Evolutionary conservation across 2,888 invertebrate species (phyloP).

Genomic region (Drosophila affinis): DNA sequence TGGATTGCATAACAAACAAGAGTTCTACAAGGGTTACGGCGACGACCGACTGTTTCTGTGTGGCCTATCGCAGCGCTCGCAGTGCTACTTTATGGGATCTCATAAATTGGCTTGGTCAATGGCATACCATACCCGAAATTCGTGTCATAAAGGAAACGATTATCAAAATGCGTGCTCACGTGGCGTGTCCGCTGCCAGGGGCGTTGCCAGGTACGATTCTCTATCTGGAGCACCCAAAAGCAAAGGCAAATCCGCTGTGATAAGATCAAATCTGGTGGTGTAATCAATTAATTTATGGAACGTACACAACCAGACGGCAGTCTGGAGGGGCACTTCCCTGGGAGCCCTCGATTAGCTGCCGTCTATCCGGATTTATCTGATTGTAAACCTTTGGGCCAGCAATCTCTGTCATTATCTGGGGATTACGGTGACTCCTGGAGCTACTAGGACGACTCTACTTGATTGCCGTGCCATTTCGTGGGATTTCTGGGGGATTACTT

Average conservation of each 20-base stretch:
- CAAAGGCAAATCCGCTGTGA: constrained; percentile 37
- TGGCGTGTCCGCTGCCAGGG: constrained; percentile 21
- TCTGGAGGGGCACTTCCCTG: background rate
- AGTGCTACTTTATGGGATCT: constrained; percentile 31
- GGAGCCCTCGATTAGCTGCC: constrained; percentile 41
- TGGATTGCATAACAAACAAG: constrained; percentile 44
- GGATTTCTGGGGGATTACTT: background rate
- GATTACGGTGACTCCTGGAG: background rate
- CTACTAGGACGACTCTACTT: background rate
- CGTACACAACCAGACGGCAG: background rate
- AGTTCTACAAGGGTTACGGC: background rate
- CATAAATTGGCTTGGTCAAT: constrained; percentile 46
- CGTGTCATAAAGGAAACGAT: constrained; percentile 40
- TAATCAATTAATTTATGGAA: constrained; percentile 62
- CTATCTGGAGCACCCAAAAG: constrained; percentile 25
- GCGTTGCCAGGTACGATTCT: constrained; percentile 25
- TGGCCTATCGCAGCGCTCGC: constrained; percentile 20
- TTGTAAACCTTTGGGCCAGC: constrained; percentile 13
- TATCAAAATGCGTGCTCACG: constrained; percentile 40
- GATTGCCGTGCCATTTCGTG: too few species aligned
- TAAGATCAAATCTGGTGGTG: constrained; percentile 52
- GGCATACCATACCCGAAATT: constrained; percentile 30
- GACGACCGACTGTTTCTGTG: constrained; percentile 12
- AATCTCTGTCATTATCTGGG: constrained; percentile 19
- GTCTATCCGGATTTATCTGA: constrained; percentile 42